Percentiles rank a stretch among this genome's conserved stretches.
Evolutionary conservation across 92 coral and sea anemone species (phyloP).

Genomic region (Epizoanthus rinbou): DNA sequence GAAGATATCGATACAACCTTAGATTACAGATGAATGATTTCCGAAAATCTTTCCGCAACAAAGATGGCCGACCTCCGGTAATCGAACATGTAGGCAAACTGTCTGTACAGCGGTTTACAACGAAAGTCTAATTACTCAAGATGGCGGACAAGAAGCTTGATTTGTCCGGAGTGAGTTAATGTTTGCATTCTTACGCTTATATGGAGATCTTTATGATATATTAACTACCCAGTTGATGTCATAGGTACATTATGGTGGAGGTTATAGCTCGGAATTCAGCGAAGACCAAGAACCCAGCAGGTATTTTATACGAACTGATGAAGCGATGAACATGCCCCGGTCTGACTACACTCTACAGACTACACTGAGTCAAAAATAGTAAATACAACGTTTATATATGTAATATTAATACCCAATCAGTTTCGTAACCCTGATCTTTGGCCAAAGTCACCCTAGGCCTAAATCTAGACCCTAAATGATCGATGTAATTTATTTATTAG

Average conservation of each 20-base stretch:
- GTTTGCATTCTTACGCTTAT: neutral
- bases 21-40: neutral
- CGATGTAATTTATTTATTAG: no score
- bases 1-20: no score
- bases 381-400: no score
- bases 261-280: conserved; percentile 89
- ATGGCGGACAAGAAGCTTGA: conserved; percentile 36
- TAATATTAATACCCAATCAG: no score
- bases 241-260: conserved; percentile 68
- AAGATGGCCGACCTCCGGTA: neutral
- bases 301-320: conserved; percentile 24
- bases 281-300: conserved; percentile 77
- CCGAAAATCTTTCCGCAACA: neutral
- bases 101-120: conserved; percentile 30
- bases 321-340: no score
- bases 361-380: no score
- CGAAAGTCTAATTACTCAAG: neutral
- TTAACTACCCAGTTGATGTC: neutral
- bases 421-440: no score
- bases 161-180: conserved; percentile 23
- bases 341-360: no score
- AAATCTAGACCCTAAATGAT: no score
- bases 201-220: neutral
- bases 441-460: no score
- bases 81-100: no score